Base-by-base conservation (phyloP, 2,888 invertebrate species). In the Adela reaumurella region DNA sequence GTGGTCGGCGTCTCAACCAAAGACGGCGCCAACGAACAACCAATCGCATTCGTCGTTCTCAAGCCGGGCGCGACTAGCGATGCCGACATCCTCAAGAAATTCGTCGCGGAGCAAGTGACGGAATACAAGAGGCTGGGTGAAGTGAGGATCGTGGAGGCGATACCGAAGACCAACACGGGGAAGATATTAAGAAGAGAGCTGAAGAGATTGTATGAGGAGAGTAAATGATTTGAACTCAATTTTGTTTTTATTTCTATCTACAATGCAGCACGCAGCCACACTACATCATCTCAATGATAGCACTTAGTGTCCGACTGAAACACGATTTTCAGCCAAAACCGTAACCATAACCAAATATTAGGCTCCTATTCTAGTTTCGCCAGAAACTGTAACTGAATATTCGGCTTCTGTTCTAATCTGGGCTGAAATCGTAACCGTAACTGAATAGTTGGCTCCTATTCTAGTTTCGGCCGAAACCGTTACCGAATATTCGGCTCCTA, bases 1-100 rank as follows among this genome's bases (percentile, higher is more conserved):
- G 94, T 94, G 1, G 81, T 93, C 54, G 94, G 93, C 0, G 60
- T 86, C n/a, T 84, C 87, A 0, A 81, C 92, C 59, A 53, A 53
- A 2, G 81, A 78, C 0, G 60, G 62, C 6, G 83, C 85, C n/a
- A 92, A 92, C 1, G 91, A 91, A 62, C 67, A 90, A 2, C 91
- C 92, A 0, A 58, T 85, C 17, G 92, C 90, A 0, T 91, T 88
- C 60, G 81, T 92, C 3, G 90, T 88, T 0, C 69, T 70, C 29
- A 83, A 85, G 59, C 73, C 78, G 0, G 80, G 74, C 45, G 63
- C 58, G 0, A 57, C 85, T 1, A 83, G 74, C 0, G 82, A 81
- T 55, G 62, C 79, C 17, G 84, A 87, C 16, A 63, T 89, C 8
- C 61, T 80, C 20, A 62, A 79, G 35, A n/a, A n/a, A n/a, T 85